A percentile compares a stretch with the other conserved stretches of the same genome.
Evolutionary conservation across 1,140 invertebrate species (phyloP).

Genomic region (Pseudobourletiella spinata): DNA sequence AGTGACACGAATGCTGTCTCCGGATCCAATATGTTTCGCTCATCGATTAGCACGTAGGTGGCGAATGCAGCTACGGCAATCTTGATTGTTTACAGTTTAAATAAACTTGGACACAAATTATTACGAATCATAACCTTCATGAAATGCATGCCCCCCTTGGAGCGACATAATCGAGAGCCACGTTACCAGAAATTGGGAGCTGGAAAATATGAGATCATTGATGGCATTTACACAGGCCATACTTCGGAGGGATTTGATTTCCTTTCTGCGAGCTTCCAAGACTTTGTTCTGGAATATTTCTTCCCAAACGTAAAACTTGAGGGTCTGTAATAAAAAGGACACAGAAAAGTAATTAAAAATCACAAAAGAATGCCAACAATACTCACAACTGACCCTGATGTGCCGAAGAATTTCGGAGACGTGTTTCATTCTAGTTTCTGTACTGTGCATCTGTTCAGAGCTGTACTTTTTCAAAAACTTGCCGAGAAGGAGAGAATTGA

Average conservation of each 20-base stretch:
- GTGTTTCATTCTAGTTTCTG: conserved; percentile 82
- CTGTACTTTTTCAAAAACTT: too few relatives aligned
- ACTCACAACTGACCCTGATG: conserved; percentile 88
- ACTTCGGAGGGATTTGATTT: conserved; percentile 38
- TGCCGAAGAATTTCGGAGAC: conserved; percentile 94
- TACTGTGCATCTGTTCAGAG: conserved; percentile 86
- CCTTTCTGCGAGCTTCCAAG: conserved; percentile 34
- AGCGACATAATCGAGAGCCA: too few relatives aligned
- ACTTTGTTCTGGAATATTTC: conserved; percentile 36
- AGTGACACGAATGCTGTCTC: conserved; percentile 17
- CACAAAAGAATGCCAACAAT: too few relatives aligned
- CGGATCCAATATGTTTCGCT: not conserved
- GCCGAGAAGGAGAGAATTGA: conserved; percentile 37
- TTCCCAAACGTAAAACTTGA: conserved; percentile 40
- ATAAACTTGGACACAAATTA: too few relatives aligned
- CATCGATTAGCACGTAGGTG: conserved; percentile 46
- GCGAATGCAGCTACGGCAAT: too few relatives aligned
- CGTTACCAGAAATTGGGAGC: not conserved
- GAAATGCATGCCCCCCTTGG: too few relatives aligned
- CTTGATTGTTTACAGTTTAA: too few relatives aligned
- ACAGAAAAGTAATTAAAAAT: too few relatives aligned
- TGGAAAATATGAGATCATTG: conserved; percentile 25
- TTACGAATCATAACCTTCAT: too few relatives aligned
- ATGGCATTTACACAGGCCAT: conserved; percentile 37
- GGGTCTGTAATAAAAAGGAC: conserved; percentile 13